phyloP scores from a whole-genome alignment of 2,888 invertebrate species.

The Morpho helenor region DNA sequence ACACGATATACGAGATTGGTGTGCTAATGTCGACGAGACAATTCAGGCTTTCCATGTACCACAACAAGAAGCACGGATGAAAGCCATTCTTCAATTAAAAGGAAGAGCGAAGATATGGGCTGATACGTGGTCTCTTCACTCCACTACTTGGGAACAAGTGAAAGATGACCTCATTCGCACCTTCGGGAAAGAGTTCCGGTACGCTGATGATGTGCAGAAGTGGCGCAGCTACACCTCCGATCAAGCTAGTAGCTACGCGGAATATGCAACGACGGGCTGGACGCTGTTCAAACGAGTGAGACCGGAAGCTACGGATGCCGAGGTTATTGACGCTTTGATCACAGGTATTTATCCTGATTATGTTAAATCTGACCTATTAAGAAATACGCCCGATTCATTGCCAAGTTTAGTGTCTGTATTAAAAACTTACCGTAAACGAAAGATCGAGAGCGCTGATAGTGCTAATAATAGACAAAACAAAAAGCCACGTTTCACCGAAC shows the following conservation, averaged over 20 bases:
- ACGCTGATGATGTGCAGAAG: neutral
- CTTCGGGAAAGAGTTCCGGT: conserved; percentile 9
- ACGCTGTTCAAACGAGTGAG: conserved; percentile 19
- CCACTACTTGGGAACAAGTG: conserved; percentile 25
- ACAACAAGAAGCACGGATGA: too few relatives aligned
- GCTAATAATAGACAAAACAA: neutral
- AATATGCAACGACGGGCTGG: conserved; percentile 23
- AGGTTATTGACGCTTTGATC: neutral
- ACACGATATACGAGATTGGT: too few relatives aligned
- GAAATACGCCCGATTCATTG: conserved; percentile 14
- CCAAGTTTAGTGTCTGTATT: conserved; percentile 12
- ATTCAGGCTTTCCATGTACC: too few relatives aligned
- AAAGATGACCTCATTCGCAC: conserved; percentile 21
- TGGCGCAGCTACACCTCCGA: conserved; percentile 23
- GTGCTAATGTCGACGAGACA: too few relatives aligned
- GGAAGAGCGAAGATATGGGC: conserved; percentile 23
- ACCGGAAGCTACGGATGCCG: neutral
- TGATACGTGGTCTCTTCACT: conserved; percentile 25
- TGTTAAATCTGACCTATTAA: conserved; percentile 7
- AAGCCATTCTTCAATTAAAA: too few relatives aligned
- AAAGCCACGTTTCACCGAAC: conserved; percentile 1
- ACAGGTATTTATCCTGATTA: conserved; percentile 3
- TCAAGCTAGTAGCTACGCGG: conserved; percentile 23
- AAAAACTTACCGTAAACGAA: conserved; percentile 13
- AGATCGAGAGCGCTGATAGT: conserved; percentile 4